Conservation (phyloP, 1,140 invertebrate genomes). For the Reticulitermes speratus region DNA sequence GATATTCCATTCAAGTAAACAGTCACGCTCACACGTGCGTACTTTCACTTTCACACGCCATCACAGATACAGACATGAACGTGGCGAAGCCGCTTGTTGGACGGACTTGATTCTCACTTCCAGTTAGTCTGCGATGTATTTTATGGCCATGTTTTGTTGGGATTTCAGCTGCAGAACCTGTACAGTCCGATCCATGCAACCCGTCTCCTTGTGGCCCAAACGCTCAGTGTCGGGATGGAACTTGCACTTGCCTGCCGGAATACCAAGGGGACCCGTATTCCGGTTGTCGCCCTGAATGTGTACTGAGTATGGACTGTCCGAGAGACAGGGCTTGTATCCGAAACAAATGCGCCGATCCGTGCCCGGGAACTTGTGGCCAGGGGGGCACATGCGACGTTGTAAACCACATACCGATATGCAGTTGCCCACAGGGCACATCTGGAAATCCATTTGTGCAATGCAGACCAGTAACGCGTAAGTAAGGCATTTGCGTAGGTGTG, state of each 20-base stretch:
- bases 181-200: constrained; percentile 51
- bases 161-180: constrained; percentile 40
- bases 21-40: neutral
- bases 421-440: constrained; percentile 40
- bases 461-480: constrained; percentile 34
- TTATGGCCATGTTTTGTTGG: neutral
- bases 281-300: constrained; percentile 44
- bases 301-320: constrained; percentile 63
- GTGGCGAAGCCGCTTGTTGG: neutral
- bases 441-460: constrained; percentile 42
- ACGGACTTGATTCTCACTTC: neutral
- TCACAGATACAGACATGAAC: neutral
- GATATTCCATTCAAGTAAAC: constrained; percentile 32
- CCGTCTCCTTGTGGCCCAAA: constrained; percentile 53
- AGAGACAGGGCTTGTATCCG: constrained; percentile 47
- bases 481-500: too few species aligned
- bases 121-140: neutral
- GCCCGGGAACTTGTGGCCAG: constrained; percentile 41
- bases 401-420: constrained; percentile 39
- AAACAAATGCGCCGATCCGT: constrained; percentile 45
- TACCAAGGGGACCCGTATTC: constrained; percentile 46
- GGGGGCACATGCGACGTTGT: constrained; percentile 43
- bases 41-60: neutral
- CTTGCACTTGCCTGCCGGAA: constrained; percentile 40
- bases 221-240: constrained; percentile 48